Evolutionary conservation across 2,113 vertebrate genomes (phyloP).

Genomic region (Parotia lawesii): DNA sequence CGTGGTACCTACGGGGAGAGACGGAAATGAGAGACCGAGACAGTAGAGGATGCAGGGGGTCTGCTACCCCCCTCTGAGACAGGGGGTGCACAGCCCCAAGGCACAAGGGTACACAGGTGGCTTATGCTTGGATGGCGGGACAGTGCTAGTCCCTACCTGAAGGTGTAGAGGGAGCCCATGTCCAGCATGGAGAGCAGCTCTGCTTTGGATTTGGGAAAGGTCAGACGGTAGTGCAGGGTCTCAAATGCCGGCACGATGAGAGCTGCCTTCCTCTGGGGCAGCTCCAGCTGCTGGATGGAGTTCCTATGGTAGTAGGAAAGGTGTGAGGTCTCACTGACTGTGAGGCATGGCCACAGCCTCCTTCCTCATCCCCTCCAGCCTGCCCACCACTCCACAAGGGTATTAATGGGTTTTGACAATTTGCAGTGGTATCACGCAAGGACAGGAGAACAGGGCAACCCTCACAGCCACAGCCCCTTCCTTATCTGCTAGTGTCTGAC

Average conservation of each 20-base stretch:
- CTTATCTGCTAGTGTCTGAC: not conserved
- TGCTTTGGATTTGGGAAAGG: conserved; percentile 93
- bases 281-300: conserved; percentile 85
- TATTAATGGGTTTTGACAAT: not conserved
- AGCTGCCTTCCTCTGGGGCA: conserved; percentile 85
- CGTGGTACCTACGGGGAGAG: conserved; percentile 76
- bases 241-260: conserved; percentile 94
- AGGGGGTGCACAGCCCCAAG: not conserved
- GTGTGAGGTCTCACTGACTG: not conserved
- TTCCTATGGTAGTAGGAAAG: conserved; percentile 65
- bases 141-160: conserved; percentile 78
- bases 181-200: conserved; percentile 95
- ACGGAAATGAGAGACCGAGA: not conserved
- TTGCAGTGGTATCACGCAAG: not conserved
- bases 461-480: not conserved
- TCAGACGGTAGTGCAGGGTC: conserved; percentile 88
- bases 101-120: not conserved
- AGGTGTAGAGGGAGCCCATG: conserved; percentile 89
- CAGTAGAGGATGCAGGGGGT: not conserved
- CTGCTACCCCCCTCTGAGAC: not conserved
- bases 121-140: fast-evolving
- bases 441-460: not conserved
- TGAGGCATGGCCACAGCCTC: not conserved
- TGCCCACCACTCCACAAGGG: not conserved
- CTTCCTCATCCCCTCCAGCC: not conserved